These are phyloP conservation scores for Podarcis cretensis DNA, from an alignment of 2,113 vertebrate species.

Conservation along the genomic window DNA sequence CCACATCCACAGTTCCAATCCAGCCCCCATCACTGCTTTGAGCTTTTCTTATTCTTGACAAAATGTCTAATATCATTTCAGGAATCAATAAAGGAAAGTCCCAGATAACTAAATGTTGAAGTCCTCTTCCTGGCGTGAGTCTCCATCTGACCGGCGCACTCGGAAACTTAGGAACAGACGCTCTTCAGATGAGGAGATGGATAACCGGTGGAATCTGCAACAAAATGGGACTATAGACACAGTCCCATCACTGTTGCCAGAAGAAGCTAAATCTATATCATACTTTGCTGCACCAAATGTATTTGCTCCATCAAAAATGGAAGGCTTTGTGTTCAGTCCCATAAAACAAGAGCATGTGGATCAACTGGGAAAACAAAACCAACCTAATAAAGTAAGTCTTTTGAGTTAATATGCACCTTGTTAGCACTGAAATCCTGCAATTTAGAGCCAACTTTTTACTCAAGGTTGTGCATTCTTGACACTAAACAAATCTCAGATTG, in stretches of 20 bases:
- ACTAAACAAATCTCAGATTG: background rate
- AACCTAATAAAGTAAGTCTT: slow-evolving; percentile 16
- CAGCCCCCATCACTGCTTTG: background rate
- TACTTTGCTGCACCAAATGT: background rate
- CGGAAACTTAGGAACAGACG: background rate
- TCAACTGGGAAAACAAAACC: accelerated
- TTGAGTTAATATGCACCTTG: background rate
- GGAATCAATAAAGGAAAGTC: background rate
- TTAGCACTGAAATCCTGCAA: background rate
- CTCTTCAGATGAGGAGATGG: background rate
- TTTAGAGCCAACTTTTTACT: background rate
- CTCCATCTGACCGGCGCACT: background rate
- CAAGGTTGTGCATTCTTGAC: background rate
- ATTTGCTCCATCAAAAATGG: background rate
- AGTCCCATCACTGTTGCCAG: background rate
- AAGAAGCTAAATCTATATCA: background rate
- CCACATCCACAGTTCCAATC: background rate
- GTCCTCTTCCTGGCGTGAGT: accelerated
- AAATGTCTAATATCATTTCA: slow-evolving; percentile 11
- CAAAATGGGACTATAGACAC: background rate
- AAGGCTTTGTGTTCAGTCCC: background rate
- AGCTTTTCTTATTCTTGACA: slow-evolving; percentile 8
- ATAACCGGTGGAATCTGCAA: background rate
- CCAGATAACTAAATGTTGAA: background rate
- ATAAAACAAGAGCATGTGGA: accelerated